Conservation (phyloP, 1,140 invertebrate species). For the Gryon sp. region DNA sequence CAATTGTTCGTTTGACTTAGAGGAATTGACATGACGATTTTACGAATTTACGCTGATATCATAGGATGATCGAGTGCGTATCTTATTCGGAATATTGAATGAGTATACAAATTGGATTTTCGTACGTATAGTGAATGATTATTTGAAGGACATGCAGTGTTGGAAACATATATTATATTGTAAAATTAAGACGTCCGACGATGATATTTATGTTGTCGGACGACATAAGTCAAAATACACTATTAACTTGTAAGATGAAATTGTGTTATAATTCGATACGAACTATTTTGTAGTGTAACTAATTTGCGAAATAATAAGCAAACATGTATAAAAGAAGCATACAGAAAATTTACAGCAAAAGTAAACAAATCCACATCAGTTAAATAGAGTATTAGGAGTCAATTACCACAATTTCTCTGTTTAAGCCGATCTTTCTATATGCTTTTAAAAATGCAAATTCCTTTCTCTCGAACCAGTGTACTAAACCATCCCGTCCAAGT, state of each 20-base stretch:
- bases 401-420: conserved; percentile 41
- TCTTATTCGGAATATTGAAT: conserved; percentile 36
- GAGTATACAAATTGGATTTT: conserved; percentile 43
- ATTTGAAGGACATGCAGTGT: conserved; percentile 30
- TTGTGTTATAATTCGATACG: conserved; percentile 10
- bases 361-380: not conserved
- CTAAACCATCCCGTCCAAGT: conserved; percentile 50
- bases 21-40: conserved; percentile 15
- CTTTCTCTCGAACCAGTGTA: conserved; percentile 34
- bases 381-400: conserved; percentile 17
- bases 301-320: not conserved
- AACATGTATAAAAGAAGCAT: not conserved
- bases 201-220: conserved; percentile 39
- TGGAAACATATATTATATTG: conserved; percentile 16
- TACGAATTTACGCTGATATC: conserved; percentile 40
- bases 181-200: conserved; percentile 43
- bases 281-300: not conserved
- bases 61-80: conserved; percentile 18
- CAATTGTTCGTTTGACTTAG: conserved; percentile 15
- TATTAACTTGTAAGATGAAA: not conserved
- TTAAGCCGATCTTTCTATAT: conserved; percentile 10
- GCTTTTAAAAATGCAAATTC: conserved; percentile 55
- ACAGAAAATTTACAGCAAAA: too few relatives aligned
- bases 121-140: conserved; percentile 39
- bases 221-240: conserved; percentile 36